Conservation (phyloP, 2,888 invertebrate species). For the Caenorhabditis sp. region DNA sequence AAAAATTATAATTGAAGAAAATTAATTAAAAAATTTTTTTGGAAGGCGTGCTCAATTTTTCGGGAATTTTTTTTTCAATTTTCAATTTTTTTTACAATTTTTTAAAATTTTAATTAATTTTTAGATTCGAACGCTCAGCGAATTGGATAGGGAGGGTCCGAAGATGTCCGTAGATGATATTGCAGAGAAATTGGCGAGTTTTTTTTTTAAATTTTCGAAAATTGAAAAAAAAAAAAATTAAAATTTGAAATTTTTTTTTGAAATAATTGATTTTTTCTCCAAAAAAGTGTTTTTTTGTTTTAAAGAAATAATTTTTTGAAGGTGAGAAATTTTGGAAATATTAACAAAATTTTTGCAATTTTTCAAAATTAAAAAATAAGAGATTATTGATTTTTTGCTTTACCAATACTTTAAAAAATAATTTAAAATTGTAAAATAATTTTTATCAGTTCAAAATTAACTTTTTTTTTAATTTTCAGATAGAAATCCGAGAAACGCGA, state of each 20-base stretch:
- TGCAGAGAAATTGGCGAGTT: conserved; percentile 1
- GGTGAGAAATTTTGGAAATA: too few relatives aligned
- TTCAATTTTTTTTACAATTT: not conserved
- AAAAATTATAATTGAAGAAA: not conserved
- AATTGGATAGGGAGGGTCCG: not conserved
- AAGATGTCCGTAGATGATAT: conserved; percentile 5
- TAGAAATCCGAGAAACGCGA: conserved; percentile 13
- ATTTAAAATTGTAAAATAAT: not conserved
- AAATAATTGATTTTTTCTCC: too few relatives aligned
- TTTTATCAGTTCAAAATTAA: not conserved
- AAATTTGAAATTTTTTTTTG: too few relatives aligned
- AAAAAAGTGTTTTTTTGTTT: too few relatives aligned
- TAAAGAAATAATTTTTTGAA: too few relatives aligned
- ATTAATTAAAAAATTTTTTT: not conserved
- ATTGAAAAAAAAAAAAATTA: too few relatives aligned
- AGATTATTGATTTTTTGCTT: too few relatives aligned
- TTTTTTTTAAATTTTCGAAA: not conserved
- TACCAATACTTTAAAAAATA: too few relatives aligned
- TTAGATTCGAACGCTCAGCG: conserved; percentile 22
- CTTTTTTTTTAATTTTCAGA: conserved; percentile 1
- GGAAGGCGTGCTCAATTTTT: too few relatives aligned
- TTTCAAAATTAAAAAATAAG: not conserved
- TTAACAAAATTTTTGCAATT: not conserved
- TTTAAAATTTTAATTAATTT: not conserved
- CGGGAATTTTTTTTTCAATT: too few relatives aligned